Evolutionary conservation across 2,113 vertebrate genomes (phyloP).

Genomic region (Anhinga rufa): DNA sequence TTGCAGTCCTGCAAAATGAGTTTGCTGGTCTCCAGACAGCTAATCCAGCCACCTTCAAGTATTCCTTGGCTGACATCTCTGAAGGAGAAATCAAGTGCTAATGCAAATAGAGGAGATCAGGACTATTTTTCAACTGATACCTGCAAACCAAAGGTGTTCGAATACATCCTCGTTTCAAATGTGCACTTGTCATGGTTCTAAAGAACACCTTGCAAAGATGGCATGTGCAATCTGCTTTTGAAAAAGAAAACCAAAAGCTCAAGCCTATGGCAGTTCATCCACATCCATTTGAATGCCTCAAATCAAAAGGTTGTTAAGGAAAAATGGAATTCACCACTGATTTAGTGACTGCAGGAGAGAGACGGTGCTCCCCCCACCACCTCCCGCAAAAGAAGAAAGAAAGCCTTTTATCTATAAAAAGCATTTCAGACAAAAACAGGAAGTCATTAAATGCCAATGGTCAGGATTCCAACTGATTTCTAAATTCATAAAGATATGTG

Average conservation of each 20-base stretch:
- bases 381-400: background rate
- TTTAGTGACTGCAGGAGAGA: background rate
- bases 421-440: conserved; percentile 28
- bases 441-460: conserved; percentile 33
- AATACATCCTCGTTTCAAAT: background rate
- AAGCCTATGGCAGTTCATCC: background rate
- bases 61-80: background rate
- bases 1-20: background rate
- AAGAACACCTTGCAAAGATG: background rate
- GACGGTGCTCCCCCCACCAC: accelerated
- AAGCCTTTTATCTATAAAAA: conserved; percentile 4
- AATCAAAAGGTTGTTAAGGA: background rate
- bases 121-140: background rate
- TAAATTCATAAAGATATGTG: conserved; percentile 56
- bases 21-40: background rate
- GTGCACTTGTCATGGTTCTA: background rate
- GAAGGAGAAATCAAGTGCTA: background rate
- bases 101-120: background rate
- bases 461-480: conserved; percentile 24
- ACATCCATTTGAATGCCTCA: background rate
- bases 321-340: background rate
- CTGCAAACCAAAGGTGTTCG: background rate
- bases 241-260: background rate
- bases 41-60: background rate
- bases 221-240: background rate